Conservation (phyloP, 2,888 invertebrate genomes). For the Cabera pusaria region DNA sequence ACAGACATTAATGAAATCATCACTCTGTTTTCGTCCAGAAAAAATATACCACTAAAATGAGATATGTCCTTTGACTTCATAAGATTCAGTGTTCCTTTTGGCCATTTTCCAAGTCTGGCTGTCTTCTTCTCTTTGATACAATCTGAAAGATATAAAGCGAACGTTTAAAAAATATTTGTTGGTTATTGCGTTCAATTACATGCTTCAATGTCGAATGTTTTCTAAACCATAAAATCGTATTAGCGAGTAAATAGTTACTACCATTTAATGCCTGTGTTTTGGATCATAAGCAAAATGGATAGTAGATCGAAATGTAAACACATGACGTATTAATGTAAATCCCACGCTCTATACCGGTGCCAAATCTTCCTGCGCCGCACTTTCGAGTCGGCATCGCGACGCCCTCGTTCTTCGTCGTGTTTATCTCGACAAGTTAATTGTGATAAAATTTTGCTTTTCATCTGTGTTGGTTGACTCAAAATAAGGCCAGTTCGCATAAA, state of each 20-base stretch:
- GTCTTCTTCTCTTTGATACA: slow-evolving; percentile 52
- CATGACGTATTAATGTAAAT: slow-evolving; percentile 38
- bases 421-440: slow-evolving; percentile 32
- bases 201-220: slow-evolving; percentile 2
- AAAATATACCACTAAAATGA: slow-evolving; percentile 35
- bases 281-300: slow-evolving; percentile 38
- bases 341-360: slow-evolving; percentile 56
- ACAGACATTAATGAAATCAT: slow-evolving; percentile 29
- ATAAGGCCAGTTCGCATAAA: slow-evolving; percentile 28
- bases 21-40: slow-evolving; percentile 39
- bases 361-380: slow-evolving; percentile 69
- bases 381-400: slow-evolving; percentile 46
- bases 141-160: slow-evolving; percentile 45
- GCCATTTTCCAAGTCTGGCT: slow-evolving; percentile 57
- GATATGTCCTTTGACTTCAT: slow-evolving; percentile 34
- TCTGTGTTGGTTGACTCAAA: slow-evolving; percentile 29
- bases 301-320: slow-evolving; percentile 30
- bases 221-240: too few relatives aligned
- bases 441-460: slow-evolving; percentile 36
- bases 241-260: slow-evolving; percentile 23
- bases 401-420: slow-evolving; percentile 47
- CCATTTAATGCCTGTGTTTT: slow-evolving; percentile 41
- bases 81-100: slow-evolving; percentile 54
- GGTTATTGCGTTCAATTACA: slow-evolving; percentile 26
- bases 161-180: slow-evolving; percentile 47